Evolutionary conservation across 2,888 invertebrate genomes (phyloP).

Genomic region (Craniophora ligustri): DNA sequence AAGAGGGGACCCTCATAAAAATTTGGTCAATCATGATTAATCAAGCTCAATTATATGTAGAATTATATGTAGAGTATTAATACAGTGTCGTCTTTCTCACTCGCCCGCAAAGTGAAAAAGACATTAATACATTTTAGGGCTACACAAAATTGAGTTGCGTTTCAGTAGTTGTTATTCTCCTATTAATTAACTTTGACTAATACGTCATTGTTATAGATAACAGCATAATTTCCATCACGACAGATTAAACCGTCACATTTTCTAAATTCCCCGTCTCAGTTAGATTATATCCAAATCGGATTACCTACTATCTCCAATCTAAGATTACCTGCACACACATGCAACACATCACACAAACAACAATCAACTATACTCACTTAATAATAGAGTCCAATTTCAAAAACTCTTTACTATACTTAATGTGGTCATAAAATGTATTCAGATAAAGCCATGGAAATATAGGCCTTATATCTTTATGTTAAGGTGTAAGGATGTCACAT

Average conservation of each 20-base stretch:
- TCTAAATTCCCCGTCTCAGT: conserved; percentile 41
- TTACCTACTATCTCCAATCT: conserved; percentile 34
- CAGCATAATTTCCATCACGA: not conserved
- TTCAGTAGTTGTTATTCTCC: too few species aligned
- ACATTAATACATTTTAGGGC: too few species aligned
- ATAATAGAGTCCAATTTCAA: conserved; percentile 1
- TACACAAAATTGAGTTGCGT: too few species aligned
- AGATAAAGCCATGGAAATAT: conserved; percentile 5
- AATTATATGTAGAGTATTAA: too few species aligned
- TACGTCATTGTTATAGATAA: conserved; percentile 4
- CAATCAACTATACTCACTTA: conserved; percentile 6
- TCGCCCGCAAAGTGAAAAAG: too few species aligned
- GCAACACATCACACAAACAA: conserved; percentile 3
- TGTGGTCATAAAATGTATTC: conserved; percentile 16
- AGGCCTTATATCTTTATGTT: conserved; percentile 20
- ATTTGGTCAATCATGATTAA: too few species aligned
- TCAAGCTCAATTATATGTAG: too few species aligned
- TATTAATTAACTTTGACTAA: conserved; percentile 8
- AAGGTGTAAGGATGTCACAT: conserved; percentile 38
- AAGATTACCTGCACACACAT: conserved; percentile 22
- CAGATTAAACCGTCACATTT: conserved; percentile 28
- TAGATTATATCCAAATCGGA: conserved; percentile 23
- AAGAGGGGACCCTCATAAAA: too few species aligned
- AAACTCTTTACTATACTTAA: not conserved
- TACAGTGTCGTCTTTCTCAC: too few species aligned